These are phyloP conservation scores for Ochlodes sylvanus DNA, from an alignment of 2,888 invertebrate species.

Conservation along the genomic window DNA sequence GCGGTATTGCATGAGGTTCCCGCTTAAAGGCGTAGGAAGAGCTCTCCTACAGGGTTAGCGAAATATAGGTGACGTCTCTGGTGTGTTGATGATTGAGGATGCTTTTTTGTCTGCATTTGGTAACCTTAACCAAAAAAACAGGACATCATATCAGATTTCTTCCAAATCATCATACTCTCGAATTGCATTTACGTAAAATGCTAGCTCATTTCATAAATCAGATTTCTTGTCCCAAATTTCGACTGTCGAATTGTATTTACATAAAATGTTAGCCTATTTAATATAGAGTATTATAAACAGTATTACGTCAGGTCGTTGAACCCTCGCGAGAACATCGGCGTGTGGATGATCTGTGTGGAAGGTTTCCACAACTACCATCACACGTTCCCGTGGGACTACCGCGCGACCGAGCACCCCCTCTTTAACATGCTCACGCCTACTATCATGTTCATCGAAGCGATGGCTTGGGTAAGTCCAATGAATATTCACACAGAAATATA, in stretches of 20 bases:
- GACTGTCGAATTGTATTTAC: background rate
- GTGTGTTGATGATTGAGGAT: too few species aligned
- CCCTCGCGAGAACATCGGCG: conserved; percentile 89
- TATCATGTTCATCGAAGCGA: conserved; percentile 88
- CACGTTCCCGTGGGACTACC: conserved; percentile 91
- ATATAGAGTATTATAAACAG: background rate
- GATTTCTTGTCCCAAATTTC: too few species aligned
- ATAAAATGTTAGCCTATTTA: background rate
- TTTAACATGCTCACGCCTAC: conserved; percentile 88
- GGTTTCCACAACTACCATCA: conserved; percentile 96
- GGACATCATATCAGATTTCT: too few species aligned
- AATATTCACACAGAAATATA: background rate
- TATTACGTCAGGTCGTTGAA: conserved; percentile 81
- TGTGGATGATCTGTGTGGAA: conserved; percentile 89
- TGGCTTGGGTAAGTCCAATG: conserved; percentile 80
- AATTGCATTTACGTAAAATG: background rate
- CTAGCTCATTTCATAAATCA: background rate
- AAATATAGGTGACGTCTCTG: too few species aligned
- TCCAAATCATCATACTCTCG: too few species aligned
- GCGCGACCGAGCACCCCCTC: conserved; percentile 88
- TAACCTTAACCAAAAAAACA: too few species aligned
- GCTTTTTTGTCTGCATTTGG: too few species aligned
- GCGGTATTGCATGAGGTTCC: too few species aligned
- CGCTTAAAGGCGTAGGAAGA: too few species aligned
- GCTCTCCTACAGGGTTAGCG: too few species aligned